phyloP scores from a whole-genome alignment of 2,797 vertebrate species.

The Bovichtus variegatus region DNA sequence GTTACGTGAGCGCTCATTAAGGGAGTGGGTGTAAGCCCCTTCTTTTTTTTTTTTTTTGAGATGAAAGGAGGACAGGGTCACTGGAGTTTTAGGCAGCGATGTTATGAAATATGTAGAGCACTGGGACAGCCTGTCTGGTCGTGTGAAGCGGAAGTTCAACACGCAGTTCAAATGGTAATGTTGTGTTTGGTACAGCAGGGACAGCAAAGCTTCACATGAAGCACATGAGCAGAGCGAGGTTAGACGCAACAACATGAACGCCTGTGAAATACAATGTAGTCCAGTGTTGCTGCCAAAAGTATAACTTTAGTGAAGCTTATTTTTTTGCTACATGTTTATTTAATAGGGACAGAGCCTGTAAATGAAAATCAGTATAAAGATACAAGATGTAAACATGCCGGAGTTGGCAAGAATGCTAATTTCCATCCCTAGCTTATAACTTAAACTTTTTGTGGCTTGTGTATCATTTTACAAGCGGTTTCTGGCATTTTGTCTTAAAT shows the following conservation, averaged over 20 bases:
- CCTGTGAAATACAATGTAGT: neutral
- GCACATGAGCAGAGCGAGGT: neutral
- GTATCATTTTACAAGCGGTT: neutral
- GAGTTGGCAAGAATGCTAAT: too few relatives aligned
- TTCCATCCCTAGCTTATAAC: neutral
- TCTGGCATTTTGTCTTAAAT: neutral
- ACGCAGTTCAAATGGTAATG: neutral
- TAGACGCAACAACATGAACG: neutral
- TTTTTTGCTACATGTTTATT: too few relatives aligned
- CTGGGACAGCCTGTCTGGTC: conserved; percentile 22
- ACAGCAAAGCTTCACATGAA: neutral
- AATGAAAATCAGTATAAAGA: too few relatives aligned
- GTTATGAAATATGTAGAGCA: conserved; percentile 67
- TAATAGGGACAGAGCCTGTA: too few relatives aligned
- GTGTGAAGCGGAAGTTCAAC: neutral
- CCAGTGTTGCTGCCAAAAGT: neutral
- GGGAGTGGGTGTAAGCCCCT: conserved; percentile 17
- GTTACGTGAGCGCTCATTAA: conserved; percentile 56
- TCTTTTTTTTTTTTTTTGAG: conserved; percentile 29
- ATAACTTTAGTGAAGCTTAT: too few relatives aligned
- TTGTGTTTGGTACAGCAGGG: conserved; percentile 8
- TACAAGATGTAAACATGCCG: too few relatives aligned
- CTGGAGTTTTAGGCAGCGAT: conserved; percentile 41
- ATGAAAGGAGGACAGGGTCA: conserved; percentile 66
- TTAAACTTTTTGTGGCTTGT: neutral